These are phyloP conservation scores for Himantopus leucocephalus DNA, from an alignment of 2,113 vertebrate genomes.

Conservation along the genomic window DNA sequence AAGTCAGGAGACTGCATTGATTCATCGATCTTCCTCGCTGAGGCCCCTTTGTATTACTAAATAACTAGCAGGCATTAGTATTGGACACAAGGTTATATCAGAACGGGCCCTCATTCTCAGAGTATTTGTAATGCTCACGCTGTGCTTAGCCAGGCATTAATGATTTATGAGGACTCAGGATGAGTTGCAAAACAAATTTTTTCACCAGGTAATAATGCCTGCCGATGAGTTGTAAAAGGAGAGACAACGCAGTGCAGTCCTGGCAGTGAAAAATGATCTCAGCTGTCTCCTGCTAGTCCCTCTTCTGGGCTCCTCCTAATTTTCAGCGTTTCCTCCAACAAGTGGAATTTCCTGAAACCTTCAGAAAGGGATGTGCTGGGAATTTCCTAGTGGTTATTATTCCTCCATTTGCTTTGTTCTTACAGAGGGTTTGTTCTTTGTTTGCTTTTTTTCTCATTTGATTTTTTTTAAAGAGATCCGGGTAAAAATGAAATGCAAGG, in stretches of 20 bases:
- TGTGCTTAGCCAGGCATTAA: constrained; percentile 67
- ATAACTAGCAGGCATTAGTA: constrained; percentile 67
- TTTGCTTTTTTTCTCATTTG: background rate
- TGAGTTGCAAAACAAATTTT: constrained; percentile 70
- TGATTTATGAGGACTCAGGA: constrained; percentile 67
- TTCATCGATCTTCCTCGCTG: constrained; percentile 50
- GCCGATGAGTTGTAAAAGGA: constrained; percentile 61
- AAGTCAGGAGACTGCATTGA: constrained; percentile 40
- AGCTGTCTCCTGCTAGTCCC: background rate
- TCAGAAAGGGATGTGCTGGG: background rate
- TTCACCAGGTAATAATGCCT: constrained; percentile 67
- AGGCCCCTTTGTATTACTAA: constrained; percentile 65
- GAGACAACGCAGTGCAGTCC: constrained; percentile 35
- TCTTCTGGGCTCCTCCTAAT: constrained; percentile 1
- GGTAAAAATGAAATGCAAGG: background rate
- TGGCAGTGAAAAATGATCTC: constrained; percentile 62
- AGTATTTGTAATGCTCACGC: constrained; percentile 57
- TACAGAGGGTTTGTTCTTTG: background rate
- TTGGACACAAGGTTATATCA: constrained; percentile 52
- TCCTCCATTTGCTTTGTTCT: background rate
- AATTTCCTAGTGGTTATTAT: background rate
- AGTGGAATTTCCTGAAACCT: constrained; percentile 22
- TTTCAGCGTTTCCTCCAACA: background rate
- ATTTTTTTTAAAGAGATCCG: background rate
- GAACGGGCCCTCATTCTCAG: constrained; percentile 25